Evolutionary conservation across 2,888 invertebrate species (phyloP), one percentile per base, ranked within the genome.

Genomic region (Epicampocera succincta): DNA sequence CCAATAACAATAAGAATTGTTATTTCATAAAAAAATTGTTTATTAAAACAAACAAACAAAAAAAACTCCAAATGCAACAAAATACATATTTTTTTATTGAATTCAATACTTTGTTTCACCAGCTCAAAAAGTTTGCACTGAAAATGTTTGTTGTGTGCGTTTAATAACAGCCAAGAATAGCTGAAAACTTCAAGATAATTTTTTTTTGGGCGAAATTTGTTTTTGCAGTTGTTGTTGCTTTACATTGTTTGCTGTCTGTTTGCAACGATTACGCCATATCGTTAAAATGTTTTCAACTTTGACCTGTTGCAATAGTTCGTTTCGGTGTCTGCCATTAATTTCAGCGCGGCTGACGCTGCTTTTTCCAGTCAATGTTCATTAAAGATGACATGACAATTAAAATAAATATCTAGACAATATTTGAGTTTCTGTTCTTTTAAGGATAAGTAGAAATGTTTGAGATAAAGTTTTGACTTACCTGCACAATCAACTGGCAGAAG

Each of bases 1-100:
- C 69, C 75, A 75, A 75, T 69, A 75, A 80, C 69, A 75, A 80
- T 74, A 69, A 69, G 63, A 69, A 80, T 80, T 80, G 72, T 79
- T 79, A 73, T 52, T 66, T 73, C 66, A 79, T 66, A 79, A 68
- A 72, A 72, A 50, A 66, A 71, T 54, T 44, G 52, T 52, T 52
- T 40, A 63, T 33, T 33, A 33, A 33, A 33, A 33, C 33, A 33
- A 33, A 77, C 21, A 56, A 65, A 58, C 52, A 54, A 54, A 52
- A 54, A 60, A 66, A 38, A 15, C n/a, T n/a, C n/a, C n/a, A n/a
- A n/a, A n/a, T n/a, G 13, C 48, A 29, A 48, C 15, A 33, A 54
- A 56, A 54, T 25, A 46, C 58, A 13, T 25, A 15, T 8, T 48
- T 46, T 40, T 63, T 76, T 66, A 61, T 19, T 76, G 52, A 69